Percentiles rank a stretch among this genome's conserved stretches.
Conservation (phyloP, 2,113 vertebrate genomes). For the Callaeas wilsoni region DNA sequence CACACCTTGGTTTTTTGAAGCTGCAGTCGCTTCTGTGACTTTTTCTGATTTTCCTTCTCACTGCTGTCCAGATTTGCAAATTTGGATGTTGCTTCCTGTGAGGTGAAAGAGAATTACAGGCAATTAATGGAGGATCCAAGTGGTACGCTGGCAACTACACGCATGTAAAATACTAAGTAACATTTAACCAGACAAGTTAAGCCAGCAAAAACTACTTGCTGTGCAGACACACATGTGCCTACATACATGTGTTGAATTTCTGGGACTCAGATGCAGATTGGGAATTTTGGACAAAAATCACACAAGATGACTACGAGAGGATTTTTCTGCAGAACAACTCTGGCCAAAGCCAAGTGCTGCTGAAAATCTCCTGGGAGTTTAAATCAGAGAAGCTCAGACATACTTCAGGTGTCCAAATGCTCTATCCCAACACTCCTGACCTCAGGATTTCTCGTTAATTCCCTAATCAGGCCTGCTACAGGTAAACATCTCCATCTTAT, state of each 20-base stretch:
- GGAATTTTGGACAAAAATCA: neutral
- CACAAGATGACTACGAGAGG: neutral
- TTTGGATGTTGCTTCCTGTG: slow-evolving; percentile 93
- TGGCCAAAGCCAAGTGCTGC: neutral
- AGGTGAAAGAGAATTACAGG: neutral
- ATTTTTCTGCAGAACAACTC: neutral
- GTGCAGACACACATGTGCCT: neutral
- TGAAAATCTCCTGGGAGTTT: neutral
- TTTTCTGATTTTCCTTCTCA: slow-evolving; percentile 94
- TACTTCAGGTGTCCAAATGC: neutral
- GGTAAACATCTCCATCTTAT: neutral
- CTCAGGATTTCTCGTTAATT: neutral
- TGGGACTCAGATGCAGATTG: neutral
- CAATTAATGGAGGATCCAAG: neutral
- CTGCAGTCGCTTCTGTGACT: slow-evolving; percentile 86
- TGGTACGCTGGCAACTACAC: neutral
- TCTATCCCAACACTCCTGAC: neutral
- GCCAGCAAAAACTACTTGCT: neutral
- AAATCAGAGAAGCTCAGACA: neutral
- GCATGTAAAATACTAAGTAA: neutral
- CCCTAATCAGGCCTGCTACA: neutral
- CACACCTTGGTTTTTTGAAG: slow-evolving; percentile 91
- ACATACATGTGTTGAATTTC: neutral
- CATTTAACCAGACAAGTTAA: neutral
- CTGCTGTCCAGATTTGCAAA: slow-evolving; percentile 90